phyloP scores from a whole-genome alignment of 92 coral and sea anemone genomes.

The Heteractis magnifica region DNA sequence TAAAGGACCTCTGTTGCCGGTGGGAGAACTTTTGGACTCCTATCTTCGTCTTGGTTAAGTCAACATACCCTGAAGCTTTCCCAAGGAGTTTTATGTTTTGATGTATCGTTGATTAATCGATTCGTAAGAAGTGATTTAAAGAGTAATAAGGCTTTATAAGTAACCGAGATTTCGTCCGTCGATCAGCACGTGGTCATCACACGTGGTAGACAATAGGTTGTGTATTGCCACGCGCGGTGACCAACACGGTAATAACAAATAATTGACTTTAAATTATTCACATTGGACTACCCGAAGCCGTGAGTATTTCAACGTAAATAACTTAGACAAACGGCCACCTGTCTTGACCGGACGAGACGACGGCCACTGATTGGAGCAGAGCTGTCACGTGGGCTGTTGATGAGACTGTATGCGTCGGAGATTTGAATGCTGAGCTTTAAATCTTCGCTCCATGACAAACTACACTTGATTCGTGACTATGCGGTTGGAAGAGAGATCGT shows the following conservation, averaged over 20 bases:
- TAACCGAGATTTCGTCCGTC: slow-evolving; percentile 9
- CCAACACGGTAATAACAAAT: slow-evolving; percentile 66
- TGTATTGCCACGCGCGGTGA: slow-evolving; percentile 80
- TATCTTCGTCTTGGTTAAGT: neutral
- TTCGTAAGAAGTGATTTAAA: neutral
- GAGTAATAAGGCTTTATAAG: slow-evolving; percentile 5
- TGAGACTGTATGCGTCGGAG: slow-evolving; percentile 60
- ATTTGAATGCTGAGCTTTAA: slow-evolving; percentile 81
- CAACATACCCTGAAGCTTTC: neutral
- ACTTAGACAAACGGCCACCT: slow-evolving; percentile 73
- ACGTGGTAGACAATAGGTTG: slow-evolving; percentile 81
- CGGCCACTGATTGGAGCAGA: slow-evolving; percentile 48
- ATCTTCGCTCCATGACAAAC: slow-evolving; percentile 78
- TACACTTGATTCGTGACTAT: slow-evolving; percentile 64
- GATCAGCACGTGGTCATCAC: slow-evolving; percentile 64
- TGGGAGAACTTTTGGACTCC: neutral
- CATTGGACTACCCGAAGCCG: slow-evolving; percentile 51
- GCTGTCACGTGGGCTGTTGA: slow-evolving; percentile 69
- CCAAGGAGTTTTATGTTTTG: neutral
- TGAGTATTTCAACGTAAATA: slow-evolving; percentile 64
- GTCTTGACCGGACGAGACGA: slow-evolving; percentile 46
- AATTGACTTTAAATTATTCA: slow-evolving; percentile 83
- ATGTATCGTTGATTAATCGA: neutral
- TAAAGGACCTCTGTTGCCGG: neutral
- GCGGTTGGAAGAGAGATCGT: slow-evolving; percentile 55